phyloP scores from a whole-genome alignment of 2,888 invertebrate species.

The Hydrotaea cyrtoneurina region DNA sequence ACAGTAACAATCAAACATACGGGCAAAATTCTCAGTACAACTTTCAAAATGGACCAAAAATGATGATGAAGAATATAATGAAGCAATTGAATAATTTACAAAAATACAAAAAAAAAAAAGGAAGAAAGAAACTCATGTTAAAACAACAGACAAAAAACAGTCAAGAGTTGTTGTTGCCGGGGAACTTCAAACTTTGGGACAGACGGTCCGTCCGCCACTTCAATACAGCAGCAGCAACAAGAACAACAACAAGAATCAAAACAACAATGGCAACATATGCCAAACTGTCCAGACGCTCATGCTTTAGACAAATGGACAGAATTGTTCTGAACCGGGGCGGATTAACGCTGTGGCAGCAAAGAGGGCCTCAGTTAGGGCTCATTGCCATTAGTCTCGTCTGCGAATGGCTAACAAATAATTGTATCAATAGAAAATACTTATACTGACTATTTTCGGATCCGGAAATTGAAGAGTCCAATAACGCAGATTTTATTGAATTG shows the following conservation, averaged over 20 bases:
- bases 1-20: slow-evolving; percentile 47
- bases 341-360: no score
- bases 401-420: no score
- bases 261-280: slow-evolving; percentile 53
- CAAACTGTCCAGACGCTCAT: slow-evolving; percentile 57
- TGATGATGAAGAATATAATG: slow-evolving; percentile 47
- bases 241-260: no score
- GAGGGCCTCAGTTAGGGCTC: no score
- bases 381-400: no score
- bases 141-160: neutral
- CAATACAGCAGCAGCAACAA: slow-evolving; percentile 9
- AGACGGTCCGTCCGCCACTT: neutral
- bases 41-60: slow-evolving; percentile 13
- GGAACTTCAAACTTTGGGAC: slow-evolving; percentile 8
- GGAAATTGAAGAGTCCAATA: no score
- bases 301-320: slow-evolving; percentile 43
- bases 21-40: slow-evolving; percentile 38
- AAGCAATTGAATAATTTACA: slow-evolving; percentile 61
- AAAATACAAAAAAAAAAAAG: slow-evolving; percentile 4
- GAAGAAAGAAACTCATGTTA: neutral
- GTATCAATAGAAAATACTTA: no score
- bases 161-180: neutral
- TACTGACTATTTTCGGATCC: no score
- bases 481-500: no score
- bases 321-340: slow-evolving; percentile 42